A percentile compares a stretch with the other conserved stretches of the same genome.
phyloP scores from a whole-genome alignment of 2,888 invertebrate genomes.

The Pocota personata region DNA sequence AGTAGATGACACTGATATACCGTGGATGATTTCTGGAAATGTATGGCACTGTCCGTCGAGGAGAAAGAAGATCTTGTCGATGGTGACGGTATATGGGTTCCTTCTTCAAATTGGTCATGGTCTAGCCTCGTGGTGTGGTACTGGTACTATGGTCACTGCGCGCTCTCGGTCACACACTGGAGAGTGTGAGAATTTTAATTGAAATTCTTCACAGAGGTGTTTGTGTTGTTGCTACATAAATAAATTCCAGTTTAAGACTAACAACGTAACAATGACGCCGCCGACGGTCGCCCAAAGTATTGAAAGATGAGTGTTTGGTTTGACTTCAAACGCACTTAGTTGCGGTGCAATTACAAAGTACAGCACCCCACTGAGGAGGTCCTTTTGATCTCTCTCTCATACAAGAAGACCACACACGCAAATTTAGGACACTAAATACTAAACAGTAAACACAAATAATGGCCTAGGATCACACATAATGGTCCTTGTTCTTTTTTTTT shows the following conservation, averaged over 20 bases:
- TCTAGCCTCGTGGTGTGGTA: conserved; percentile 51
- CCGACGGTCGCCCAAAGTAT: not conserved
- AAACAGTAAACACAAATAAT: conserved; percentile 61
- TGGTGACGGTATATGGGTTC: conserved; percentile 51
- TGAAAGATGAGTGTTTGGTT: conserved; percentile 15
- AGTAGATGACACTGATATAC: conserved; percentile 76
- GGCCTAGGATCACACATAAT: conserved; percentile 52
- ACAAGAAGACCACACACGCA: conserved; percentile 70
- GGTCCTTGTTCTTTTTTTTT: conserved; percentile 31
- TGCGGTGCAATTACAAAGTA: conserved; percentile 66
- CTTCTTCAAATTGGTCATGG: conserved; percentile 64
- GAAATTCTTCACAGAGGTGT: conserved; percentile 70
- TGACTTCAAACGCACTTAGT: not conserved
- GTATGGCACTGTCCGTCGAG: conserved; percentile 50
- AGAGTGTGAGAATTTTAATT: conserved; percentile 75
- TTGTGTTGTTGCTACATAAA: conserved; percentile 25
- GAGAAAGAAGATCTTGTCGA: conserved; percentile 28
- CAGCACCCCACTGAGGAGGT: conserved; percentile 69
- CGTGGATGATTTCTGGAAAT: conserved; percentile 75
- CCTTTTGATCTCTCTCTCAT: conserved; percentile 56
- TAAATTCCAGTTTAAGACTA: conserved; percentile 38
- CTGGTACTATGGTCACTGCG: conserved; percentile 20
- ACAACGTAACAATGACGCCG: conserved; percentile 2
- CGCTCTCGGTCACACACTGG: conserved; percentile 20
- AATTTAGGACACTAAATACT: conserved; percentile 60